Evolutionary conservation across 53 echinoderm and acorn worm genomes (phyloP), one percentile per base, ranked within the genome.

Genomic region (Luidia sarsii): DNA sequence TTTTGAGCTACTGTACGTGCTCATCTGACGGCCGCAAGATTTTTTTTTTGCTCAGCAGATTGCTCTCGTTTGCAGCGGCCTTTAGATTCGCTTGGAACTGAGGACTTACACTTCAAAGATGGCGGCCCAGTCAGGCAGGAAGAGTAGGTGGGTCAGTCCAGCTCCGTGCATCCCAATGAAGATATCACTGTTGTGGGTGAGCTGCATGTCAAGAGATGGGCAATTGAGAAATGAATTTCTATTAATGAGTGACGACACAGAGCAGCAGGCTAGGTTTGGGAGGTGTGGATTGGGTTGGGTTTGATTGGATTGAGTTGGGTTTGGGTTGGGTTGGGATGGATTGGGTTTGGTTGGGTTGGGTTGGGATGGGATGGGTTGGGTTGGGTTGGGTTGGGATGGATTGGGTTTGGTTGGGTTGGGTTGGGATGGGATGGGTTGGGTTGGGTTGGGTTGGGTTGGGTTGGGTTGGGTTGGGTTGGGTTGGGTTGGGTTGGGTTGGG

Each of bases 161-260:
- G 95, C 95, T 27, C 95, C 95, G 55, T 95, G 95, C 92, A 95
- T 90, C 5, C 95, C 92, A 35, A 95, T 85, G 39, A 95, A 90
- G 39, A 95, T 90, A 48, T 95, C 95, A 7, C 90, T 90, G 29
- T 92, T 92, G 53, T 90, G 95, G 18, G 92, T 95, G 0, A 70
- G 65, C 95, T 95, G 85, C 16, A 64, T 7, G 35, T 14, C 35
- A 64, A 35, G 36, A 2, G 15, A 57, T 57, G 59, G 9, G 24
- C 45, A 11, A 7, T 33, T 33, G 11, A 61, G 70, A n/a, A n/a
- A n/a, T n/a, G n/a, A n/a, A n/a, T n/a, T n/a, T n/a, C n/a, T n/a
- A n/a, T n/a, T n/a, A n/a, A n/a, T n/a, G n/a, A n/a, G n/a, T n/a
- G n/a, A n/a, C n/a, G n/a, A n/a, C n/a, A n/a, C n/a, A n/a, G n/a